Base-by-base conservation (phyloP, 1,140 invertebrate species). In the Ips nitidus region DNA sequence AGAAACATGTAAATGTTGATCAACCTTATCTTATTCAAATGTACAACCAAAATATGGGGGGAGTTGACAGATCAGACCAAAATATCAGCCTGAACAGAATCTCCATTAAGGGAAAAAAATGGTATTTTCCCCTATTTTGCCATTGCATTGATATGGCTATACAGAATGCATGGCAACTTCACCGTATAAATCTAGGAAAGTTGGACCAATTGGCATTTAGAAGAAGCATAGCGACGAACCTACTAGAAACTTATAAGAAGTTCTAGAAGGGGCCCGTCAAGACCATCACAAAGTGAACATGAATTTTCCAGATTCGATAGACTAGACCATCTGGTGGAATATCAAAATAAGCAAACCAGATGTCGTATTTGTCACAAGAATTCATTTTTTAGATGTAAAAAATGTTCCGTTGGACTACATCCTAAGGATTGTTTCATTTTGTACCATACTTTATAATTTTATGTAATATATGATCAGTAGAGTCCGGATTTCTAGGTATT, bases 151-250 rank as follows among this genome's bases (percentile, higher is more conserved):
- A 80, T 69, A 71, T 78, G 66, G 72, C 75, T 37, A 59, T 76
- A 8, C 75, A 79, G 62, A 80, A 80, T 71, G 73, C 75, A 7
- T 80, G 78, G 78, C 75, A 75, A 39, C 42, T 80, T 6, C 72
- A 79, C 53, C 53, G 67, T 36, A 8, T 41, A 7, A 66, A 75
- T 70, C 66, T 69, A n/a, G 75, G 73, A 37, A 70, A 58, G 40
- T 38, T 75, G 47, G 73, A 77, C 43, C 68, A 73, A 38, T 60
- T 79, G n/a, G 43, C 59, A 41, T 78, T 78, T 67, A 47, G 73
- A 65, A 63, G 73, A 70, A 39, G 52, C 8, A 55, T 77, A 57
- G 74, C 72, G 8, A 47, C 38, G 5, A 58, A 53, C 5, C 50
- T 74, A 8, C 55, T 75, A 50, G 68, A 76, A 73, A 66, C 65